Evolutionary conservation across 2,797 vertebrate genomes (phyloP).

Genomic region (Melopsittacus undulatus): DNA sequence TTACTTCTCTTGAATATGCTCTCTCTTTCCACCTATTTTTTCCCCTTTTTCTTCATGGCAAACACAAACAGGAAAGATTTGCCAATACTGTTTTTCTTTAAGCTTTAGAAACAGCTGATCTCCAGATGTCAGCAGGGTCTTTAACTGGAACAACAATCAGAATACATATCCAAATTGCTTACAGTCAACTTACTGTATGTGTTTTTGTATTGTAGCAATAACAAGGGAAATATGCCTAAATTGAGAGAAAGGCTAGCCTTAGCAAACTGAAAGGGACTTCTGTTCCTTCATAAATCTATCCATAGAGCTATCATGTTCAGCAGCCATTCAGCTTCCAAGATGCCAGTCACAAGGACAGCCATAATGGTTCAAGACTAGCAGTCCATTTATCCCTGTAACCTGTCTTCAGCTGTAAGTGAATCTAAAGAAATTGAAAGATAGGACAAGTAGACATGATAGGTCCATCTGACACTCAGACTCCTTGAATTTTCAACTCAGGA

Average conservation of each 20-base stretch:
- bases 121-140: not conserved
- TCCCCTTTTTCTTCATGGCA: not conserved
- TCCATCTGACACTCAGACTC: not conserved
- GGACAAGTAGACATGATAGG: not conserved
- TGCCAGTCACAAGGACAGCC: not conserved
- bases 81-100: not conserved
- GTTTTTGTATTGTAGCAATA: not conserved
- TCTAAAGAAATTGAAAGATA: not conserved
- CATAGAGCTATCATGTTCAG: not conserved
- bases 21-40: not conserved
- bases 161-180: not conserved
- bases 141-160: not conserved
- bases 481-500: not conserved
- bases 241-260: not conserved
- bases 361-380: not conserved
- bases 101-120: not conserved
- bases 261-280: not conserved
- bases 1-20: not conserved
- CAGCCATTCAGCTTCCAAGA: not conserved
- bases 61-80: not conserved
- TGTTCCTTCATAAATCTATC: not conserved
- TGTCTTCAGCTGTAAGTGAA: not conserved
- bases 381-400: not conserved
- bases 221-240: not conserved
- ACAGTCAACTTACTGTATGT: not conserved